Base-by-base conservation (phyloP, 2,888 invertebrate species). In the Cerastoderma edule region DNA sequence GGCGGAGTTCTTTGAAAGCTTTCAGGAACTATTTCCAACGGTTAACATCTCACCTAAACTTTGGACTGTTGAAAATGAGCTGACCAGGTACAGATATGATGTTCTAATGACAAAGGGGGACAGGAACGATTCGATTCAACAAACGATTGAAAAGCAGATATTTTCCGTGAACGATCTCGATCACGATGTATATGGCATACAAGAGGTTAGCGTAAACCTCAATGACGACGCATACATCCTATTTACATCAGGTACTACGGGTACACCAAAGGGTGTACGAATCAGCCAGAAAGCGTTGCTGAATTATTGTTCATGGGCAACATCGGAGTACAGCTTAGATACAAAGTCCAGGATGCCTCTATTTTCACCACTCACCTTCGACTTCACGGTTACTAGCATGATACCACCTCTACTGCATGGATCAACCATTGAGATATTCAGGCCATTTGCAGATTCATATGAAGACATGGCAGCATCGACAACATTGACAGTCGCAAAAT, bases 41-140 rank as follows among this genome's bases (percentile, higher is more conserved):
- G 22, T 10, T 22, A 10, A 24, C 50, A 24, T n/a, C 50, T 2
- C 50, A 22, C 50, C 50, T 24, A 50, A 50, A 50, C 1, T 19
- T 50, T n/a, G 50, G 10, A 22, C 16, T 10, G 24, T 50, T 50
- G 50, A 2, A 50, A 50, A 50, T 22, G 50, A 50, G 22, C 22
- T 50, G 50, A 50, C 50, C 50, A 50, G 24, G 50, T 50, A 50
- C 22, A 50, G 50, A 50, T 50, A 50, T 50, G 50, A 50, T 50
- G 50, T 50, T 50, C 2, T 50, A 22, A 50, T 50, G 50, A 5
- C 46, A 46, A 46, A 3, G 19, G n/a, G 24, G 24, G 24, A 50
- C 1, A 50, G 50, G 24, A 22, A 50, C 2, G 19, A 22, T 10
- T 3, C 22, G 22, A 22, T n/a, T 2, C 10, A 19, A 50, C 19